phyloP scores from a whole-genome alignment of 2,113 vertebrate species.

The Dolichallabes microphthalmus region DNA sequence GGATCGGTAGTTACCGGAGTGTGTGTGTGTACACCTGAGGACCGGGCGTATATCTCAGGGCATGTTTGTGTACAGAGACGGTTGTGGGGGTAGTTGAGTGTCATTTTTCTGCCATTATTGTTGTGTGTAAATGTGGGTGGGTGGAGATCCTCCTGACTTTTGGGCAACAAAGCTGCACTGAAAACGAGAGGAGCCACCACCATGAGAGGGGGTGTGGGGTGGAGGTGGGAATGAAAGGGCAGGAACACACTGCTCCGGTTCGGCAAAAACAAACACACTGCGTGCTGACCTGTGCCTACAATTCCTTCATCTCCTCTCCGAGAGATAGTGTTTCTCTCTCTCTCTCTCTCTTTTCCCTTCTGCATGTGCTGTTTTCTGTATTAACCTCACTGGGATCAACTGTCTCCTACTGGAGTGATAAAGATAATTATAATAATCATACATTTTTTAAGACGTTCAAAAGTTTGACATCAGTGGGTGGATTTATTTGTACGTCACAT shows the following conservation, averaged over 20 bases:
- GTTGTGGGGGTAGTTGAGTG: neutral
- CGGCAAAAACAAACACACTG: neutral
- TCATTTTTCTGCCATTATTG: conserved; percentile 62
- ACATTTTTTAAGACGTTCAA: neutral
- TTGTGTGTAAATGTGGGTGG: conserved; percentile 62
- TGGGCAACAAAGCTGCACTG: conserved; percentile 63
- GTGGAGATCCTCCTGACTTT: conserved; percentile 61
- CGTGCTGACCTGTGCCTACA: neutral
- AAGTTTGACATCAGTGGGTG: neutral
- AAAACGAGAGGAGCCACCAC: conserved; percentile 46
- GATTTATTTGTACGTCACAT: neutral
- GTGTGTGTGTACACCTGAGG: neutral
- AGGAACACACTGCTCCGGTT: conserved; percentile 10
- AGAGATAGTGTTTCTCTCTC: neutral
- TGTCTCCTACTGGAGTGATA: neutral
- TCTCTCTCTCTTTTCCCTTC: too few species aligned
- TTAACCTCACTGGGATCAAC: neutral
- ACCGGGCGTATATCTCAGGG: conserved; percentile 5
- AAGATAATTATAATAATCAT: neutral
- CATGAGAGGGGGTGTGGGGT: conserved; percentile 45
- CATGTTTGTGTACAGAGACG: neutral
- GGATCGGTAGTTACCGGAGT: neutral
- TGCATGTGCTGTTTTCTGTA: neutral
- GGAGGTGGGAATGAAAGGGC: conserved; percentile 48
- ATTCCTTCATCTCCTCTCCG: neutral